Evolutionary conservation across 2,113 vertebrate genomes (phyloP), one percentile per base, ranked within the genome.

Genomic region (Caloenas nicobarica): DNA sequence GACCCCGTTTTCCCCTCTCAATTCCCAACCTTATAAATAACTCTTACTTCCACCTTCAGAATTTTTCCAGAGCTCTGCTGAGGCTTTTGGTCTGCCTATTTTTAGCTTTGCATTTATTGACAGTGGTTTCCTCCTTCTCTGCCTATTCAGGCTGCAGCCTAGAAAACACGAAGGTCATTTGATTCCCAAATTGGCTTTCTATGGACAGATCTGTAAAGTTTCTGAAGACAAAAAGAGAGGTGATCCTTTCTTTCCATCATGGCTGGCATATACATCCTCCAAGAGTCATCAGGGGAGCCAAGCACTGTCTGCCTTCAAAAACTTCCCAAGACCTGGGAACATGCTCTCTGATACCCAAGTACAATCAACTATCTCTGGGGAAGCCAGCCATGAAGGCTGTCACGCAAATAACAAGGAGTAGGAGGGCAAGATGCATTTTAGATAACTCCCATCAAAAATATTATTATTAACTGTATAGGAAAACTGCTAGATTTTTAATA

Each of bases 21-120:
- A n/a, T 78, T 95, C 72, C 33, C 73, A 93, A 9, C 42, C 65
- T 92, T 95, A 95, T 91, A 96, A 95, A 95, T 95, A 93, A 92
- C 94, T 91, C 84, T 92, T 95, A 87, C 84, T 97, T 96, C 86
- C 91, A 96, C 86, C 73, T 96, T 95, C 93, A 94, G 53, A 88
- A 81, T 92, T 89, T 95, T 97, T 96, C 91, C 91, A 95, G 78
- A 81, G 86, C 18, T 51, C 34, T 91, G 65, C 69, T 91, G 61
- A 95, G 73, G 48, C 77, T 91, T 84, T 91, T 64, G 77, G 69
- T 81, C 73, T 85, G 76, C 86, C 95, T 96, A 96, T 96, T 96
- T 97, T 97, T 96, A 96, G 94, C 89, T 89, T 91, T 92, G 70
- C 81, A 46, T 85, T 95, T 97, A 95, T 92, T 95, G 96, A 96